Conservation (phyloP, 2,888 invertebrate species). For the Chymomyza procnemis region DNA sequence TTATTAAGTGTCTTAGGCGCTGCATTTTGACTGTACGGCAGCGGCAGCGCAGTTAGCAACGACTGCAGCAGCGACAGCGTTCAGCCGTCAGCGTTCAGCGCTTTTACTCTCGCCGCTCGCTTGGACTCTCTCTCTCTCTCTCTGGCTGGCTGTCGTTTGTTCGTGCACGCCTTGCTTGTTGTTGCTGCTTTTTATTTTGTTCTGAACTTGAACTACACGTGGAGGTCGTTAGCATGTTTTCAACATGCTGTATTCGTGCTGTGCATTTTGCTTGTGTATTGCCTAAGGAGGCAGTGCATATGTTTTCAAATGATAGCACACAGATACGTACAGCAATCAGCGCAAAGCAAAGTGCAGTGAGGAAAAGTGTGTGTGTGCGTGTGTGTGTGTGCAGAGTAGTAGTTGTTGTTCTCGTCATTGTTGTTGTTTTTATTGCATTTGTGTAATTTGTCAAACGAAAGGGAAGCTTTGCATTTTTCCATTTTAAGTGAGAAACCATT, state of each 20-base stretch:
- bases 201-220: slow-evolving; percentile 79
- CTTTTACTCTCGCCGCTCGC: too few relatives aligned
- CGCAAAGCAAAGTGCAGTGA: slow-evolving; percentile 24
- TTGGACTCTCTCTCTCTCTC: slow-evolving; percentile 31
- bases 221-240: slow-evolving; percentile 76
- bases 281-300: slow-evolving; percentile 64
- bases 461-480: slow-evolving; percentile 19
- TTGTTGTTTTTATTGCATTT: background rate
- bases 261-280: slow-evolving; percentile 3
- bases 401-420: too few relatives aligned
- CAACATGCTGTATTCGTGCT: slow-evolving; percentile 41
- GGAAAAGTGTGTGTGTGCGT: background rate
- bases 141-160: slow-evolving; percentile 23
- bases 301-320: slow-evolving; percentile 56
- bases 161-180: slow-evolving; percentile 28
- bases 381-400: background rate
- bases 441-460: slow-evolving; percentile 15
- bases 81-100: slow-evolving; percentile 19
- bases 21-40: background rate
- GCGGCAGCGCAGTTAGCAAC: background rate
- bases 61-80: slow-evolving; percentile 32
- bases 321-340: background rate
- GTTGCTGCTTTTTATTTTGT: slow-evolving; percentile 47
- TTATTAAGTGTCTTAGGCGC: too few relatives aligned
- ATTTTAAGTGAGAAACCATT: background rate